phyloP scores from a whole-genome alignment of 2,888 invertebrate genomes.

The Rugalucina vietnamica region DNA sequence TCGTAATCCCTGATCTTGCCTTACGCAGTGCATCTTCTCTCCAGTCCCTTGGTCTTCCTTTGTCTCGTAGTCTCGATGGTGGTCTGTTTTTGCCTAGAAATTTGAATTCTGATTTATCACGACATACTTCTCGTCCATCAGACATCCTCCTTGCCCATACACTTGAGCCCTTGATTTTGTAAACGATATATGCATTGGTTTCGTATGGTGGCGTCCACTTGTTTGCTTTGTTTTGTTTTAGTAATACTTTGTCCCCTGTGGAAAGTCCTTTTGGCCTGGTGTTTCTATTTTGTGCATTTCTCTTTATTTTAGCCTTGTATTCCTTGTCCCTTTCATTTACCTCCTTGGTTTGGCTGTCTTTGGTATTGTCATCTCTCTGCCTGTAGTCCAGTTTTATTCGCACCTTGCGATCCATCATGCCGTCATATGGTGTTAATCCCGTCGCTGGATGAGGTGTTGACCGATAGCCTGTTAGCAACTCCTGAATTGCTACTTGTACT shows the following conservation, averaged over 20 bases:
- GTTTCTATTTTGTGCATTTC: slow-evolving; percentile 7
- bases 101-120: too few relatives aligned
- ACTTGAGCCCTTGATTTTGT: background rate
- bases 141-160: background rate
- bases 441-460: too few relatives aligned
- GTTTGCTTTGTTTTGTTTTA: background rate
- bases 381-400: too few relatives aligned
- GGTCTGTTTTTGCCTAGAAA: too few relatives aligned
- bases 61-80: too few relatives aligned
- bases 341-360: background rate
- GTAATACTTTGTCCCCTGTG: background rate
- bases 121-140: background rate
- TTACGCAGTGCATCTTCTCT: background rate
- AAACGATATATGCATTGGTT: background rate
- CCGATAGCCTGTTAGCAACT: too few relatives aligned
- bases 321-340: slow-evolving; percentile 6
- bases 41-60: background rate
- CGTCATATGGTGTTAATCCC: too few relatives aligned
- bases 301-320: background rate
- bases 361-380: too few relatives aligned
- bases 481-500: too few relatives aligned
- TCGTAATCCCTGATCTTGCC: background rate
- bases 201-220: background rate
- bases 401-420: too few relatives aligned
- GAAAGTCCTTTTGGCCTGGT: background rate